Percentiles rank a stretch among this genome's conserved stretches.
Evolutionary conservation across 2,888 invertebrate genomes (phyloP).

Genomic region (Entomobrya multifasciata): DNA sequence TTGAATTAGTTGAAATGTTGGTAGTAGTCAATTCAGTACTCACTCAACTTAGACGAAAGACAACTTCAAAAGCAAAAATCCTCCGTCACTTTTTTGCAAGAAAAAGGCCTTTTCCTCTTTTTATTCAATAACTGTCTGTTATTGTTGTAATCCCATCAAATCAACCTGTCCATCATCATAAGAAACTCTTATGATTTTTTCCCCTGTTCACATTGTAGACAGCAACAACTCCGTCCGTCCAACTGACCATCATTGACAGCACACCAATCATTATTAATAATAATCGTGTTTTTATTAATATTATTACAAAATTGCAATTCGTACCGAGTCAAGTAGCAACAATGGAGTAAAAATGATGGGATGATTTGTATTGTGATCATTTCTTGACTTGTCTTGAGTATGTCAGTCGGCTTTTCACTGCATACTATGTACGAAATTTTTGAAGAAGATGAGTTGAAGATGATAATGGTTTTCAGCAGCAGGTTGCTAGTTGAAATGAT

Average conservation of each 20-base stretch:
- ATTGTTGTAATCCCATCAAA: too few relatives aligned
- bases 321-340: not conserved
- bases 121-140: too few relatives aligned
- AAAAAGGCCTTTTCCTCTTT: not conserved
- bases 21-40: too few relatives aligned
- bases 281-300: slow-evolving; percentile 25
- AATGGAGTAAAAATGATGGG: not conserved
- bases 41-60: not conserved
- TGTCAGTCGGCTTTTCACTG: not conserved
- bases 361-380: not conserved
- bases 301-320: not conserved
- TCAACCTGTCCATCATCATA: slow-evolving; percentile 27
- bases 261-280: slow-evolving; percentile 22
- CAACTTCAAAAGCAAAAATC: not conserved
- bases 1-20: too few relatives aligned
- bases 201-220: too few relatives aligned
- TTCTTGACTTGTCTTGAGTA: not conserved
- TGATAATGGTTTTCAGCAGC: not conserved
- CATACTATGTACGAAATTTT: too few relatives aligned
- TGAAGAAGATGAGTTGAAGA: too few relatives aligned
- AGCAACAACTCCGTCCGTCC: too few relatives aligned
- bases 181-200: too few relatives aligned
- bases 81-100: not conserved
- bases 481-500: slow-evolving; percentile 23
- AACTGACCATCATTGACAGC: too few relatives aligned